Evolutionary conservation across 2,797 vertebrate genomes (phyloP), one percentile per base, ranked within the genome.

Genomic region (Arctocebus calabarensis): DNA sequence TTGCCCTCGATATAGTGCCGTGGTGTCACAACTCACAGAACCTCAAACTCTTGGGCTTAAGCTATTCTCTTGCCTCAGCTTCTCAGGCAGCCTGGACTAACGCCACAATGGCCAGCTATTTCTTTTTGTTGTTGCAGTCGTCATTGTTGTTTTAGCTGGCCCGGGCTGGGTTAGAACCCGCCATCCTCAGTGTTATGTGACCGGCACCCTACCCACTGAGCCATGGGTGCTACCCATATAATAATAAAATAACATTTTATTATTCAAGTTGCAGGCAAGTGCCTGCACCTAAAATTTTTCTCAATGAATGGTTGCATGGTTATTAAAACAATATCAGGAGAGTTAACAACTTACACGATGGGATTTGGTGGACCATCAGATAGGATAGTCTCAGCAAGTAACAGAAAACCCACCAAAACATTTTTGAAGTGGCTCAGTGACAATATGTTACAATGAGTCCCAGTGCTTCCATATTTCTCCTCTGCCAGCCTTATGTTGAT

Each of bases 351-450:
- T 52, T 66, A 48, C 32, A 10, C 75, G 45, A 48, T 73, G 32
- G 64, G 13, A 57, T 92, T 55, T 40, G 34, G 23, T 77, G 34
- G 40, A 68, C 55, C 82, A 81, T 27, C 48, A 40, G 23, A 61
- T 43, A 59, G 40, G 17, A 62, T 48, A 74, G 45, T 85, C 90
- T 78, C 81, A 68, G n/a, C 34, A 43, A 55, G 34, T 74, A 71
- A 43, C 59, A 84, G 77, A 88, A 95, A 89, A 94, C 9, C 68
- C 37, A 84, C 64, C 11, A 74, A 92, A 85, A 88, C 4, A 52
- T 52, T 52, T 52, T 52, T 52, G 16, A 52, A 52, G 34, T 70
- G 37, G 32, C n/a, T 45, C 22, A 32, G 2, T 79, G 64, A 84
- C 34, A 78, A 23, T 13, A 10, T 75, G 40, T 40, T 5, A 40